phyloP scores from a whole-genome alignment of 2,797 vertebrate species.

The Serranus cabrilla region DNA sequence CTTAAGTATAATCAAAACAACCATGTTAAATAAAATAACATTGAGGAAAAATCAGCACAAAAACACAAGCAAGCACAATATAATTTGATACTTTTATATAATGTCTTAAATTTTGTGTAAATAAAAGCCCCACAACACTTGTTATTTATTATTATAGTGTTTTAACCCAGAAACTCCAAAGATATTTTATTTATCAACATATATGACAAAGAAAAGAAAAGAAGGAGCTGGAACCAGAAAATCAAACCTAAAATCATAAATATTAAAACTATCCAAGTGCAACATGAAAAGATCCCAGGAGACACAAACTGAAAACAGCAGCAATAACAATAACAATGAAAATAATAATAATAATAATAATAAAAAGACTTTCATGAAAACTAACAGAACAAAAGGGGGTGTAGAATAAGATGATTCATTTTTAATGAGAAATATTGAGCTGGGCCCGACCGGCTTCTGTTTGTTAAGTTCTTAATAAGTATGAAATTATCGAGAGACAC shows the following conservation, averaged over 20 bases:
- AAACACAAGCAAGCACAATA: no score
- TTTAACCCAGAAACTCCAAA: background rate
- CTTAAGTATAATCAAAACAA: no score
- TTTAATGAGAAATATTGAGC: constrained; percentile 24
- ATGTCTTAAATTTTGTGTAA: background rate
- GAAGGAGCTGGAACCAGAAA: background rate
- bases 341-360: no score
- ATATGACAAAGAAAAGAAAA: background rate
- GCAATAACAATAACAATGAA: background rate
- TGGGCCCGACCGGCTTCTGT: background rate
- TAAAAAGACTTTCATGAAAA: background rate
- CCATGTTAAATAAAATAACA: no score
- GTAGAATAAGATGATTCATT: background rate
- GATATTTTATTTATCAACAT: background rate
- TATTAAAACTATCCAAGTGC: background rate
- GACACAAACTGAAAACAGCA: background rate
- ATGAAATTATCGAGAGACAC: background rate
- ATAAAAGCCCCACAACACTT: constrained; percentile 12
- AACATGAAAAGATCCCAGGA: background rate
- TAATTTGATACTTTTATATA: background rate
- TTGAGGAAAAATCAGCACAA: no score
- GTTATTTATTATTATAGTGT: background rate
- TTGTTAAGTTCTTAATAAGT: background rate
- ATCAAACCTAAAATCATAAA: background rate
- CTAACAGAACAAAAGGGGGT: background rate